A percentile compares a stretch with the other conserved stretches of the same genome.
These are phyloP conservation scores for Hemaris fuciformis DNA, from an alignment of 2,888 invertebrate genomes.

Conservation along the genomic window DNA sequence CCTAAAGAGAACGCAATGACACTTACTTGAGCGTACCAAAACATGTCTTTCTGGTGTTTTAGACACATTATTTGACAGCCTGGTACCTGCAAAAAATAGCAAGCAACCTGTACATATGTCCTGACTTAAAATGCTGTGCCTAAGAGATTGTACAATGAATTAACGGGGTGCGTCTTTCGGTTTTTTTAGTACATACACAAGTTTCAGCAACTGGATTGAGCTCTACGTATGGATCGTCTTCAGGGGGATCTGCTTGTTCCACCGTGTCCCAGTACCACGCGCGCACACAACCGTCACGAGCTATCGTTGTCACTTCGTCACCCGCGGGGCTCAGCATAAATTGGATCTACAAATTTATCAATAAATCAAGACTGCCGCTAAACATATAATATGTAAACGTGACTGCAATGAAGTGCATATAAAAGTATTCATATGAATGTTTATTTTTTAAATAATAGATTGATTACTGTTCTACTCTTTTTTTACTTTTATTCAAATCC, in stretches of 20 bases:
- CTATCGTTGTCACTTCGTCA: slow-evolving; percentile 74
- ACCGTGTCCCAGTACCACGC: slow-evolving; percentile 96
- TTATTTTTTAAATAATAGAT: too few relatives aligned
- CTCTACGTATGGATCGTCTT: slow-evolving; percentile 89
- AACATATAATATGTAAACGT: too few relatives aligned
- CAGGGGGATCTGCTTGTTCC: slow-evolving; percentile 92
- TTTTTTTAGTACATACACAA: slow-evolving; percentile 58
- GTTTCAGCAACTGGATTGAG: slow-evolving; percentile 94
- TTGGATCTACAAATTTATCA: slow-evolving; percentile 51
- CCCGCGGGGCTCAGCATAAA: slow-evolving; percentile 71
- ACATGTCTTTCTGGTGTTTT: slow-evolving; percentile 69
- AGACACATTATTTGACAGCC: slow-evolving; percentile 73
- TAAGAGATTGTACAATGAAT: neutral
- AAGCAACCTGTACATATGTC: too few relatives aligned
- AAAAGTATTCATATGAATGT: too few relatives aligned
- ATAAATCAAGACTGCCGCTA: neutral
- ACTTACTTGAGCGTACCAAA: slow-evolving; percentile 90
- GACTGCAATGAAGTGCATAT: too few relatives aligned
- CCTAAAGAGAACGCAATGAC: neutral
- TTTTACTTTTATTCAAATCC: too few relatives aligned
- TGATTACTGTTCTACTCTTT: too few relatives aligned
- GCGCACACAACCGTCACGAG: slow-evolving; percentile 89
- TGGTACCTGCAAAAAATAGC: slow-evolving; percentile 53
- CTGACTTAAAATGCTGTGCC: neutral
- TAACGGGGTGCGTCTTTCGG: neutral